These are phyloP conservation scores for Ctenochaetus hawaiiensis DNA, from an alignment of 2,797 vertebrate genomes.

Conservation along the genomic window DNA sequence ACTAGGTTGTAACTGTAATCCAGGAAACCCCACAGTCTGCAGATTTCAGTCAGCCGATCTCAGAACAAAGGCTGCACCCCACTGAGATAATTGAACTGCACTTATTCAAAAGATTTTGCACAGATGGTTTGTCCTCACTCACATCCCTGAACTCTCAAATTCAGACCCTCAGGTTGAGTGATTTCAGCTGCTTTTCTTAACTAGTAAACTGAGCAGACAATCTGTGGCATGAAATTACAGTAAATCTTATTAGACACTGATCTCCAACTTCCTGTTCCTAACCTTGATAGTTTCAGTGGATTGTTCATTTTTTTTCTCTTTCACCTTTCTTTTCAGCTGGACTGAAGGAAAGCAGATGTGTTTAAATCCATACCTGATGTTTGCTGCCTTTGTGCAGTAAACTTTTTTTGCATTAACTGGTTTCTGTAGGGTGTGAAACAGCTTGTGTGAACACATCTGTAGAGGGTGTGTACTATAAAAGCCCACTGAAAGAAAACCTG, in stretches of 20 bases:
- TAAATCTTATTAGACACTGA: neutral
- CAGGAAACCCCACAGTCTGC: conserved; percentile 61
- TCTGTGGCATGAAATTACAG: neutral
- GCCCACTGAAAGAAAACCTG: conserved; percentile 33
- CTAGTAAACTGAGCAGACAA: conserved; percentile 11
- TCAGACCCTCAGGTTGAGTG: conserved; percentile 17
- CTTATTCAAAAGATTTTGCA: conserved; percentile 21
- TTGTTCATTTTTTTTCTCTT: conserved; percentile 2
- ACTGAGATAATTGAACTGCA: conserved; percentile 39
- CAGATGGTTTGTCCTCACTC: conserved; percentile 19
- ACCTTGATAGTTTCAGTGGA: conserved; percentile 15
- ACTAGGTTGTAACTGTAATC: conserved; percentile 45
- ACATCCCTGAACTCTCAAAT: conserved; percentile 27
- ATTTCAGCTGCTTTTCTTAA: conserved; percentile 26
- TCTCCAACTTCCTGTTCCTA: conserved; percentile 24
- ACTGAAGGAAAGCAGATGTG: conserved; percentile 38
- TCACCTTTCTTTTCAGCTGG: conserved; percentile 20
- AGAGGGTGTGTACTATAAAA: conserved; percentile 18
- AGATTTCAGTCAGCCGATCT: conserved; percentile 37
- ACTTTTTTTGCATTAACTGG: conserved; percentile 17
- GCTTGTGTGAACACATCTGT: conserved; percentile 39
- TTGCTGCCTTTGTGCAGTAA: conserved; percentile 14
- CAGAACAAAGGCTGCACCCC: conserved; percentile 49
- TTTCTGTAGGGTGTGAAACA: conserved; percentile 1
- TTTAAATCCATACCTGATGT: conserved; percentile 39